A percentile compares a stretch with the other conserved stretches of the same genome.
These are phyloP conservation scores for Mesorhabditis belari DNA, from an alignment of 2,888 invertebrate species.

Conservation along the genomic window DNA sequence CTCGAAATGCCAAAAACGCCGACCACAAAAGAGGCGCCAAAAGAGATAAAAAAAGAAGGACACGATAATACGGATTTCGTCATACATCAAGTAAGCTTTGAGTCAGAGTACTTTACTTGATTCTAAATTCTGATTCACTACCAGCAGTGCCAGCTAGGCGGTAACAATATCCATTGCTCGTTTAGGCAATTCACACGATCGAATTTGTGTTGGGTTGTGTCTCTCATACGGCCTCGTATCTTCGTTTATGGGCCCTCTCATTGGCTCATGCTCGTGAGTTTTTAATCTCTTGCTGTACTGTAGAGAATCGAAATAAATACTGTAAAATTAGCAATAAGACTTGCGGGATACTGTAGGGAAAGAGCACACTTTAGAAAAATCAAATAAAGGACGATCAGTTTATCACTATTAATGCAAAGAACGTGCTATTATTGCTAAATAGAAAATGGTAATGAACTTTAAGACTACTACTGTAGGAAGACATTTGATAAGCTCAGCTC, in stretches of 20 bases:
- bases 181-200: conserved; percentile 82
- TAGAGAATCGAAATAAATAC: not conserved
- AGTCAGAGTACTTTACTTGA: not conserved
- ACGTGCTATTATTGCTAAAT: too few species aligned
- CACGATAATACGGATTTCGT: conserved; percentile 6
- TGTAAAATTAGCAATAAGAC: too few species aligned
- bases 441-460: too few species aligned
- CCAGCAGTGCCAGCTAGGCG: not conserved
- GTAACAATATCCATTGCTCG: not conserved
- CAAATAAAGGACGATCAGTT: too few species aligned
- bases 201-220: conserved; percentile 95
- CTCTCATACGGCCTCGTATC: conserved; percentile 94
- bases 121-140: not conserved
- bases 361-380: too few species aligned
- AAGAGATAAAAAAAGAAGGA: not conserved
- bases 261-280: conserved; percentile 90
- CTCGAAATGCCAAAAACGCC: not conserved
- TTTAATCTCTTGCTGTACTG: not conserved
- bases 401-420: too few species aligned
- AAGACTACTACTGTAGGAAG: too few species aligned
- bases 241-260: conserved; percentile 94
- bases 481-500: too few species aligned
- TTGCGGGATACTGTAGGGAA: too few species aligned
- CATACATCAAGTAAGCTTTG: conserved; percentile 7
- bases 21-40: not conserved